These are phyloP conservation scores for Tetrao urogallus DNA, from an alignment of 2,113 vertebrate species.

Conservation along the genomic window DNA sequence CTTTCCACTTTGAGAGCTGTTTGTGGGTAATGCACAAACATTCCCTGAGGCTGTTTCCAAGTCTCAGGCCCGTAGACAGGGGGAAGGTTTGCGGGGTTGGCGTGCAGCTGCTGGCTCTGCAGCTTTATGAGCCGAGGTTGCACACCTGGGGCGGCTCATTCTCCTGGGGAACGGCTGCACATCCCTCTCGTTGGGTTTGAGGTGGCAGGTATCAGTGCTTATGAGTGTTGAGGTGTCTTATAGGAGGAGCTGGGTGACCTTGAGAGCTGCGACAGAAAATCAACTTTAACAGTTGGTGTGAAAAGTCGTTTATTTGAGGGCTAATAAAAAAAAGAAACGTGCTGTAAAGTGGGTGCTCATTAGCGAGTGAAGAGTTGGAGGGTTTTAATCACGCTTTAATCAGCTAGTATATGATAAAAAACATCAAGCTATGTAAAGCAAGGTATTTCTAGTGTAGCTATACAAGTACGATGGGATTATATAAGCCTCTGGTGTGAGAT, in stretches of 20 bases:
- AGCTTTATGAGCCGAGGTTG: not conserved
- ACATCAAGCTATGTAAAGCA: constrained; percentile 61
- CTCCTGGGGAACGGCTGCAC: not conserved
- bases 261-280: constrained; percentile 56
- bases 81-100: not conserved
- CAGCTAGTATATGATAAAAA: constrained; percentile 70
- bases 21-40: not conserved
- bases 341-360: constrained; percentile 70
- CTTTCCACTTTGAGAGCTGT: not conserved
- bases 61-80: rapidly evolving
- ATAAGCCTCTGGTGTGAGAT: constrained; percentile 65
- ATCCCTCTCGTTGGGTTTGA: not conserved
- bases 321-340: constrained; percentile 4
- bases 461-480: constrained; percentile 68
- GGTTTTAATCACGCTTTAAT: constrained; percentile 74
- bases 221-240: not conserved
- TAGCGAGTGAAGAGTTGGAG: constrained; percentile 70
- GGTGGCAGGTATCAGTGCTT: not conserved
- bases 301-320: constrained; percentile 62
- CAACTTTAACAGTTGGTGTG: constrained; percentile 43
- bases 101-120: not conserved
- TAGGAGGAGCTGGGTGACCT: constrained; percentile 56
- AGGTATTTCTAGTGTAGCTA: constrained; percentile 71
- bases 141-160: not conserved
- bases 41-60: not conserved